Evolutionary conservation across 37 sponge, comb jelly and placozoan species (phyloP).

Genomic region (Agelas oroides): DNA sequence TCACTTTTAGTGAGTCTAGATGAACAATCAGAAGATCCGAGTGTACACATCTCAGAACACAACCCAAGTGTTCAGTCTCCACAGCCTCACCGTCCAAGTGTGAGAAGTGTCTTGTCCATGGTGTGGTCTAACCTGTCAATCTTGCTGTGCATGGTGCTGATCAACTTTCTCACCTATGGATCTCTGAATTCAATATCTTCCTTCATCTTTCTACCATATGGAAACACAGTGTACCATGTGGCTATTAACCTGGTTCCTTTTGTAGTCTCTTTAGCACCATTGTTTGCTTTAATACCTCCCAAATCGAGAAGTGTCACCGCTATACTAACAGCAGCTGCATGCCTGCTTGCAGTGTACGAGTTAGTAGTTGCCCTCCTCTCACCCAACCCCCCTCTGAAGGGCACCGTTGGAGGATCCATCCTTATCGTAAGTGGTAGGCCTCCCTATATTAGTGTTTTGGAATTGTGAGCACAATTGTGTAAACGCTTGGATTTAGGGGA

Average conservation of each 20-base stretch:
- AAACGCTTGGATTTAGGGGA: too few relatives aligned
- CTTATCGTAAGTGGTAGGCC: too few relatives aligned
- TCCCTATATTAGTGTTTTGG: too few relatives aligned
- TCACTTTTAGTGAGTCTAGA: background rate
- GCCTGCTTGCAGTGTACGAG: conserved; percentile 51
- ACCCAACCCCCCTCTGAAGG: conserved; percentile 26
- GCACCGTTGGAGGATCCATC: conserved; percentile 16
- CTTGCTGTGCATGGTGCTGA: conserved; percentile 8
- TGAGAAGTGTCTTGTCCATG: background rate
- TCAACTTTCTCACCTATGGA: conserved; percentile 81
- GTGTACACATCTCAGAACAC: too few relatives aligned
- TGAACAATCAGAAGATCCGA: too few relatives aligned
- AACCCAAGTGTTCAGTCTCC: too few relatives aligned
- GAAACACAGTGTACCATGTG: conserved; percentile 69
- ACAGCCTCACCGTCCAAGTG: too few relatives aligned
- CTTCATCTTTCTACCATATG: conserved; percentile 83
- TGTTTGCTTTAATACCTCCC: conserved; percentile 61
- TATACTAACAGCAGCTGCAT: conserved; percentile 45
- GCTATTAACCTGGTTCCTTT: conserved; percentile 75
- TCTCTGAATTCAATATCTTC: conserved; percentile 77
- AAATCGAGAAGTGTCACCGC: conserved; percentile 34
- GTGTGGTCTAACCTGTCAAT: conserved; percentile 16
- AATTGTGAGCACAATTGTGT: too few relatives aligned
- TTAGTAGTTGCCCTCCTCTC: conserved; percentile 35
- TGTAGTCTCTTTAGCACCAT: conserved; percentile 60